Evolutionary conservation across 2,113 vertebrate species (phyloP).

Genomic region (Pseudois nayaur): DNA sequence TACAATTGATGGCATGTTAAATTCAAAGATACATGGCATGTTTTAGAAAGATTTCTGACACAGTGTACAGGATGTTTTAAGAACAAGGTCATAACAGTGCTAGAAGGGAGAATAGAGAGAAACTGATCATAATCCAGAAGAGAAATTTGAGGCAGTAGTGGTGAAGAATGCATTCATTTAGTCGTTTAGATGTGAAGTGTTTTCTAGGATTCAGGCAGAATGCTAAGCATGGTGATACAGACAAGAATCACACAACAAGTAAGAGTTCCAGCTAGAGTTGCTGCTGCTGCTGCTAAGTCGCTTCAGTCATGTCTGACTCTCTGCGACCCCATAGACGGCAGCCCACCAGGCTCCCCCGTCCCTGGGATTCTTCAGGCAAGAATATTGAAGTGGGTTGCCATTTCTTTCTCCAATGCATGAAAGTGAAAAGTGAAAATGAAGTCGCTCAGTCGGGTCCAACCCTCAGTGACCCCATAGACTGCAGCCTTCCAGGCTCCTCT

Average conservation of each 20-base stretch:
- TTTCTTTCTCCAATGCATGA: too few species aligned
- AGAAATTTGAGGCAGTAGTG: background rate
- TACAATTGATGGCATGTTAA: background rate
- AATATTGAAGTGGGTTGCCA: too few species aligned
- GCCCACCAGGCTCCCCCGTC: too few species aligned
- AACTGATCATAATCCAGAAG: background rate
- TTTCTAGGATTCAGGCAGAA: background rate
- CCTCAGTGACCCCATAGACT: too few species aligned
- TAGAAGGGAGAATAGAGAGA: background rate
- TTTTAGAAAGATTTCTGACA: background rate
- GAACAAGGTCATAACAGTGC: background rate
- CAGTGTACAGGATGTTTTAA: background rate
- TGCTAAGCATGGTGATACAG: background rate
- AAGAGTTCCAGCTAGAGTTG: background rate
- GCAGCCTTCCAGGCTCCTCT: too few species aligned
- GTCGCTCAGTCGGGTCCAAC: too few species aligned
- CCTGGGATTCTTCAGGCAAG: too few species aligned
- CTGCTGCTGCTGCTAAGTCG: too few species aligned
- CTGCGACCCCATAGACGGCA: accelerated
- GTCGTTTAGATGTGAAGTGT: background rate
- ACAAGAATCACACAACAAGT: background rate
- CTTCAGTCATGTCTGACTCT: too few species aligned
- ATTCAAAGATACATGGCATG: background rate
- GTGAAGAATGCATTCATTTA: background rate
- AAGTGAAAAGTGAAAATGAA: too few species aligned